Base-by-base conservation (phyloP, 2,797 vertebrate species). In the Mallotus villosus region DNA sequence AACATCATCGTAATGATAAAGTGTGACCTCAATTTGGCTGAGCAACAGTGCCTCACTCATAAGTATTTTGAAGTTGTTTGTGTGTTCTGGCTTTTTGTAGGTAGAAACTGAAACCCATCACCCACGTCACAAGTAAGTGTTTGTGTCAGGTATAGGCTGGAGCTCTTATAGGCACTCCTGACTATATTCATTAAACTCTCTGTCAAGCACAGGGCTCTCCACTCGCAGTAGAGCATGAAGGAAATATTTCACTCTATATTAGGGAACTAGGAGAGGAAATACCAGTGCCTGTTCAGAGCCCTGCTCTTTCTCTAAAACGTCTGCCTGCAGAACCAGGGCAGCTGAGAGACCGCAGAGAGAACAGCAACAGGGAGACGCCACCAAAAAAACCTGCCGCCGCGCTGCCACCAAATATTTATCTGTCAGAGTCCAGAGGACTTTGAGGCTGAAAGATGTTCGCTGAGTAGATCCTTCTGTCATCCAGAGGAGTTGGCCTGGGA, bases 331-430 rank as follows among this genome's bases (percentile, higher is more conserved):
- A 46, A 16, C 19, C 51, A 17, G 16, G 16, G 51, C 19, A n/a
- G 51, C 4, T 17, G 51, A 55, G 51, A 55, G 7, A 55, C 51
- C 17, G 17, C 49, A 17, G 49, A 51, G 49, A 51, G 17, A 67
- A 27, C 51, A 29, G 11, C 67, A 65, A 51, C 53, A 68, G 71
- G 69, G 63, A 75, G 72, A 61, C 19, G 72, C 79, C 77, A 73
- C 67, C 63, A 81, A 87, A 57, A 78, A 83, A 8, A 46, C 2
- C 27, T 17, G n/a, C 51, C 51, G 76, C 81, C 61, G 68, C 67
- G 17, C 81, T 59, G 70, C 75, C 81, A 72, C 74, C 72, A 78
- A 84, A 85, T 85, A 82, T 88, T 87, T 86, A 86, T 74, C 73
- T 72, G 72, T 75, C 71, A 63, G 9, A 62, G 73, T 67, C 83